A percentile compares a stretch with the other conserved stretches of the same genome.
These are phyloP conservation scores for Oriolus oriolus DNA, from an alignment of 2,113 vertebrate species.

Conservation along the genomic window DNA sequence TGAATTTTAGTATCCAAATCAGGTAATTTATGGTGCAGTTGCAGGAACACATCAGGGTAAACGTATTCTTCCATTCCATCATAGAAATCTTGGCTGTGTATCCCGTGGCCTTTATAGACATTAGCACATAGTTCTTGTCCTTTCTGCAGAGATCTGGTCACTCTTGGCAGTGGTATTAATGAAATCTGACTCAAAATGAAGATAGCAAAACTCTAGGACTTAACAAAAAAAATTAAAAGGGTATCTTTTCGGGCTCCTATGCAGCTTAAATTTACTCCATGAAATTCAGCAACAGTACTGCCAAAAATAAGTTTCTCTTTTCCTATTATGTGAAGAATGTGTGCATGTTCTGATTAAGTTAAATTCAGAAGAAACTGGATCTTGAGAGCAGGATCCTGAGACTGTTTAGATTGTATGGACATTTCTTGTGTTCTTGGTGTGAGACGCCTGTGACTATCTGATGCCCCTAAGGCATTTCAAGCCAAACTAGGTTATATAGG, in stretches of 20 bases:
- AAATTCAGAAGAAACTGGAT: neutral
- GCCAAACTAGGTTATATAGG: neutral
- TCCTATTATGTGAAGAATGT: neutral
- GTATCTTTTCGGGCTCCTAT: neutral
- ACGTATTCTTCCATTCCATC: neutral
- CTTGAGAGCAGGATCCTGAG: neutral
- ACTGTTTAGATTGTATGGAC: neutral
- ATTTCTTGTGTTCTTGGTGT: neutral
- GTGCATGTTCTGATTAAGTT: neutral
- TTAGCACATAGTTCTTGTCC: neutral
- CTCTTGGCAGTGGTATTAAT: neutral
- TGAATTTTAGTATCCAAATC: neutral
- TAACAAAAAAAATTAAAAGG: neutral
- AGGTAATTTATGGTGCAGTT: neutral
- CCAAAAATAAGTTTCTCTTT: neutral
- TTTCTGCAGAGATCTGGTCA: neutral
- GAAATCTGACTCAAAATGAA: neutral
- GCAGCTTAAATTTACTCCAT: neutral
- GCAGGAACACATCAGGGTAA: neutral
- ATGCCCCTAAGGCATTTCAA: neutral
- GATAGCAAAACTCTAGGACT: neutral
- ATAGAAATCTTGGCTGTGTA: neutral
- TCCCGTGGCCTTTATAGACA: accelerated
- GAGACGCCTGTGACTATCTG: neutral
- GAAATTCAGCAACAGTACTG: neutral